Conservation (phyloP, 1,140 invertebrate species). For the Leguminivora glycinivorella region DNA sequence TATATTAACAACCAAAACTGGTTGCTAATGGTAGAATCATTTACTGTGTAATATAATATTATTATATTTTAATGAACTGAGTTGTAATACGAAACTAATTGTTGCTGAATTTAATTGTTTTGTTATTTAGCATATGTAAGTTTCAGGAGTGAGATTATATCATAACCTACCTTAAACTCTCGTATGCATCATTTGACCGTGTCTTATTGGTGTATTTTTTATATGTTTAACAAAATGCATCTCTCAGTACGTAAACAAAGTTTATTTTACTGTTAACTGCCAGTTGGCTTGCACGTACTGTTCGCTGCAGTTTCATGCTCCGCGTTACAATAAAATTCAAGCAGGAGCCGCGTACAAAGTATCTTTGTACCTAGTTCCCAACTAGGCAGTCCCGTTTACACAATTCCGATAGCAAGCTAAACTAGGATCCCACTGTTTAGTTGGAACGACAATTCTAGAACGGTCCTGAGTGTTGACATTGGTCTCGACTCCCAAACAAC, state of each 20-base stretch:
- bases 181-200: too few relatives aligned
- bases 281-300: constrained; percentile 17
- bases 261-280: constrained; percentile 25
- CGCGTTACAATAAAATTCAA: constrained; percentile 25
- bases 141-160: too few relatives aligned
- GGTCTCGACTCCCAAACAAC: constrained; percentile 15
- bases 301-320: constrained; percentile 23
- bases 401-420: constrained; percentile 23
- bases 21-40: too few relatives aligned
- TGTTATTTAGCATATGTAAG: too few relatives aligned
- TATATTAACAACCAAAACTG: too few relatives aligned
- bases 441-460: constrained; percentile 8
- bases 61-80: too few relatives aligned
- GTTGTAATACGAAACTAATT: too few relatives aligned
- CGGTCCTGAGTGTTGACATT: constrained; percentile 24
- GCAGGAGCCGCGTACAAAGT: constrained; percentile 5
- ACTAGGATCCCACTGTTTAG: constrained; percentile 9
- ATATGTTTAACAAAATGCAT: neutral
- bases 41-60: too few relatives aligned
- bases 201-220: too few relatives aligned
- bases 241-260: constrained; percentile 4
- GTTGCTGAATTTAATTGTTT: too few relatives aligned
- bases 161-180: too few relatives aligned
- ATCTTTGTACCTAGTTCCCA: constrained; percentile 25
- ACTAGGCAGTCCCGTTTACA: constrained; percentile 21